Conservation (phyloP, 2,797 vertebrate genomes). For the Poecilia gillii region DNA sequence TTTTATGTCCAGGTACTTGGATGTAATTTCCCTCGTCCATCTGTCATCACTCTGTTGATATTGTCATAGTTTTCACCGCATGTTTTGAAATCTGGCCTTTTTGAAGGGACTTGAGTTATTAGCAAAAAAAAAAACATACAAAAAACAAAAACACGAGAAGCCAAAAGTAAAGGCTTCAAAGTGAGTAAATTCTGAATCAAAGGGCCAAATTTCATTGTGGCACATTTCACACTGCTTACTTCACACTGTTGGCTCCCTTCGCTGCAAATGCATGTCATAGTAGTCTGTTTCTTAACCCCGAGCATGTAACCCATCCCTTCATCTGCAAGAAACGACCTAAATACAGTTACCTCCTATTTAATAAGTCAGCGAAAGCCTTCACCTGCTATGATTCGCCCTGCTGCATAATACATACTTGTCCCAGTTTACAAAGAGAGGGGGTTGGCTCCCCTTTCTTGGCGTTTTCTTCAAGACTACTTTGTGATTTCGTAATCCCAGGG, state of each 20-base stretch:
- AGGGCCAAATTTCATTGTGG: conserved; percentile 49
- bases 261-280: conserved; percentile 26
- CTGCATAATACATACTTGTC: conserved; percentile 73
- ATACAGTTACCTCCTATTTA: conserved; percentile 60
- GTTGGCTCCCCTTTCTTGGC: conserved; percentile 43
- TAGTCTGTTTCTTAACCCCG: neutral
- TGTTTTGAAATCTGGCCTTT: conserved; percentile 56
- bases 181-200: conserved; percentile 17
- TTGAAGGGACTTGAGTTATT: conserved; percentile 10
- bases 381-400: conserved; percentile 56
- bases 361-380: conserved; percentile 64
- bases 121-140: neutral
- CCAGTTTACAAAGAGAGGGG: conserved; percentile 51
- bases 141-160: too few relatives aligned
- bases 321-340: conserved; percentile 60
- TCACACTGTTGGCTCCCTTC: conserved; percentile 12
- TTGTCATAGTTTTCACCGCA: conserved; percentile 15
- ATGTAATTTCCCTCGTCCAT: conserved; percentile 27
- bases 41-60: conserved; percentile 19
- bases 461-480: conserved; percentile 24
- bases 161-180: neutral
- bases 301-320: conserved; percentile 14
- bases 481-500: conserved; percentile 36
- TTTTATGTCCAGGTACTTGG: conserved; percentile 98
- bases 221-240: neutral